Conservation (phyloP, 2,797 vertebrate species). For the Jordanella pulchra region DNA sequence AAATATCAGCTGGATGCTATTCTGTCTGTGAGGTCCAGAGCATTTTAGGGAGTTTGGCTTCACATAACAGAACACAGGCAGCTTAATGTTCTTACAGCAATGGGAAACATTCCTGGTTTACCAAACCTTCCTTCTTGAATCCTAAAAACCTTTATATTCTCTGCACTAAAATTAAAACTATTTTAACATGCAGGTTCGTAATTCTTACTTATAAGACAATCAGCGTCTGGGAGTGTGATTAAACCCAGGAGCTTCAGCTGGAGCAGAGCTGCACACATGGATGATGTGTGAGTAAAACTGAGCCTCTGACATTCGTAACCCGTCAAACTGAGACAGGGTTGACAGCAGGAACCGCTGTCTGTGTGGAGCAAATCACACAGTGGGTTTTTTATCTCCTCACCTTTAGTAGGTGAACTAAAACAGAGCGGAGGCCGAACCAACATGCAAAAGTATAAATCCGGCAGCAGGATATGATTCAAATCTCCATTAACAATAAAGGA, state of each 20-base stretch:
- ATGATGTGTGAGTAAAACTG: background rate
- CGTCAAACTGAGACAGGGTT: background rate
- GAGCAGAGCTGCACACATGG: slow-evolving; percentile 3
- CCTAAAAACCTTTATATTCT: background rate
- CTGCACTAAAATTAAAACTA: background rate
- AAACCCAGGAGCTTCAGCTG: slow-evolving; percentile 18
- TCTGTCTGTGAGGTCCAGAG: background rate
- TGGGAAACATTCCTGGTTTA: background rate
- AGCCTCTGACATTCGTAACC: slow-evolving; percentile 6
- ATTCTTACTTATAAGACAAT: background rate
- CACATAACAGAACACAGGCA: background rate
- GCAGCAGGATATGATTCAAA: background rate
- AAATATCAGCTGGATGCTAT: background rate
- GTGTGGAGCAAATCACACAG: background rate
- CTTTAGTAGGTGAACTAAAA: background rate
- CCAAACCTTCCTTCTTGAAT: background rate
- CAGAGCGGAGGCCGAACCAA: slow-evolving; percentile 2
- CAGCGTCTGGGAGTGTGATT: slow-evolving; percentile 22
- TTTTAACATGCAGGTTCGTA: background rate
- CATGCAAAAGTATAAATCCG: background rate
- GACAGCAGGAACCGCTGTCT: background rate
- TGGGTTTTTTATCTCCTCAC: background rate
- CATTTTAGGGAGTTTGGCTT: background rate
- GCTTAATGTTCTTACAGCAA: background rate
- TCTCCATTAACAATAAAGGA: too few relatives aligned